These are phyloP conservation scores for Pseudorhiza aurosa DNA, from an alignment of 30 jellyfish, hydroid and myxozoan genomes.

Conservation along the genomic window DNA sequence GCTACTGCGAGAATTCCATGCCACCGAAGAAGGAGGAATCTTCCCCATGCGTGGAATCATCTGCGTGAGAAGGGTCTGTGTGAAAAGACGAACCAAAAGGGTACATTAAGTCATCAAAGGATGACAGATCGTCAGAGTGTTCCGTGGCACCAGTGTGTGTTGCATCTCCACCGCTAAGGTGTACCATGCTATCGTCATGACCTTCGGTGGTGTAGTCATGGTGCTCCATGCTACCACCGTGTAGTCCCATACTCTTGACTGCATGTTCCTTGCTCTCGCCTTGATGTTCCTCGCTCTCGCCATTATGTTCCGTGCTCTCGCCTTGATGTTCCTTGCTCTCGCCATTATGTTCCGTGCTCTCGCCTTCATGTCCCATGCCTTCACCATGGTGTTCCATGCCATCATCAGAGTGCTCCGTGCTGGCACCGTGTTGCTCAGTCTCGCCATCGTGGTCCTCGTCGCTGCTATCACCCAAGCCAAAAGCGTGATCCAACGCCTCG, in stretches of 20 bases:
- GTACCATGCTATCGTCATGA: no score
- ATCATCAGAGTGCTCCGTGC: not conserved
- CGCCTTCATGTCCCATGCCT: not conserved
- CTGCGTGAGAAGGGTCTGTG: not conserved
- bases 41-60: no score
- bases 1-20: no score
- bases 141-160: no score
- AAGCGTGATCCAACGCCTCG: not conserved
- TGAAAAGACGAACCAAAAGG: not conserved
- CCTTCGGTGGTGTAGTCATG: no score
- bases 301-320: not conserved
- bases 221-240: no score
- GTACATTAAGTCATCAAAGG: not conserved
- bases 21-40: no score
- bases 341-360: not conserved
- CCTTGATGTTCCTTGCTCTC: not conserved
- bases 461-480: not conserved
- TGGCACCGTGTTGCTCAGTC: not conserved
- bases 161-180: no score
- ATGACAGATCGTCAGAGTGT: no score
- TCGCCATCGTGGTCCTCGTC: not conserved
- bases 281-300: not conserved
- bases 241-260: no score
- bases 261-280: not conserved
- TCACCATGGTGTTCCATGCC: not conserved